A percentile compares a stretch with the other conserved stretches of the same genome.
These are phyloP conservation scores for Corythucha ciliata DNA, from an alignment of 2,888 invertebrate species.

Conservation along the genomic window DNA sequence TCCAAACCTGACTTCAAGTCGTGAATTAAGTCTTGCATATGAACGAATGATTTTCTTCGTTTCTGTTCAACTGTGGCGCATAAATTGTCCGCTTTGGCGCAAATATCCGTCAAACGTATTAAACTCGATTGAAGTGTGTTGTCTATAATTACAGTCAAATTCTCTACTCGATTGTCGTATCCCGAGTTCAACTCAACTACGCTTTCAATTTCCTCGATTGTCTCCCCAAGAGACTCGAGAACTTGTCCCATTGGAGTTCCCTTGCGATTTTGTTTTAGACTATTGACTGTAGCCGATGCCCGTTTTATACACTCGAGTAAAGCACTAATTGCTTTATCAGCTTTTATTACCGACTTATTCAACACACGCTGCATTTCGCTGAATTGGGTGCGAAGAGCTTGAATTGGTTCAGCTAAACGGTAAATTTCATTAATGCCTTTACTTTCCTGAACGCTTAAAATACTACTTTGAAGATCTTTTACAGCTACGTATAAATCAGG, in stretches of 20 bases:
- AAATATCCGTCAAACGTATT: constrained; percentile 18
- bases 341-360: constrained; percentile 25
- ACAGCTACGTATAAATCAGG: constrained; percentile 34
- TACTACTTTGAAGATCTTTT: constrained; percentile 34
- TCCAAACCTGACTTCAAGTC: constrained; percentile 26
- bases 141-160: constrained; percentile 32
- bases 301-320: constrained; percentile 23
- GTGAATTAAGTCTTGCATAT: constrained; percentile 26
- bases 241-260: constrained; percentile 7
- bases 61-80: constrained; percentile 18
- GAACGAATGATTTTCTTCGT: constrained; percentile 22
- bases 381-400: constrained; percentile 31
- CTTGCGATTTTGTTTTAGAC: constrained; percentile 11
- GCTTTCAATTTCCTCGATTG: constrained; percentile 43
- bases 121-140: constrained; percentile 16
- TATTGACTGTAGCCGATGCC: constrained; percentile 18
- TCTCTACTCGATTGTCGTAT: constrained; percentile 33
- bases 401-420: constrained; percentile 33
- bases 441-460: constrained; percentile 35
- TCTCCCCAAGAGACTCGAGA: constrained; percentile 22
- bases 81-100: constrained; percentile 23
- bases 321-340: constrained; percentile 23
- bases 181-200: constrained; percentile 36
- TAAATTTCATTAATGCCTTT: constrained; percentile 34
- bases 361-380: constrained; percentile 26